Evolutionary conservation across 2,797 vertebrate genomes (phyloP).

Genomic region (Chelidonichthys spinosus): DNA sequence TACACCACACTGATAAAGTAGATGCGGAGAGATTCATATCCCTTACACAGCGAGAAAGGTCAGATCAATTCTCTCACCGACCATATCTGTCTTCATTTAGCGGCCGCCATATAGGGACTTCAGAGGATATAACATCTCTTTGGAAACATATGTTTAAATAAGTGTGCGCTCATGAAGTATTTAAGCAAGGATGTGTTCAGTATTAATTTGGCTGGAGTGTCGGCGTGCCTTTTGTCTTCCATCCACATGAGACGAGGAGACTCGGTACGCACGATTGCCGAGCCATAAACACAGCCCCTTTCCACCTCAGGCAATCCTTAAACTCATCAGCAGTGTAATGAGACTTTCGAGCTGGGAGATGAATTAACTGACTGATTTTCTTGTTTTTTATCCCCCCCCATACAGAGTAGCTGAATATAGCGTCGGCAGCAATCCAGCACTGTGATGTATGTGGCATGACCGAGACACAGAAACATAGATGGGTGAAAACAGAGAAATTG

Average conservation of each 20-base stretch:
- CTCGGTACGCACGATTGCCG: slow-evolving; percentile 62
- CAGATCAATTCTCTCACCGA: slow-evolving; percentile 78
- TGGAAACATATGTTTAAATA: slow-evolving; percentile 72
- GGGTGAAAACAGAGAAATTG: slow-evolving; percentile 27
- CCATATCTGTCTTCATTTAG: slow-evolving; percentile 81
- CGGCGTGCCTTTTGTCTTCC: slow-evolving; percentile 77
- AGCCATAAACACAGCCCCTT: slow-evolving; percentile 75
- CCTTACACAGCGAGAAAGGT: slow-evolving; percentile 75
- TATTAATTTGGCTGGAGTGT: slow-evolving; percentile 69
- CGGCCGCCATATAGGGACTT: slow-evolving; percentile 32
- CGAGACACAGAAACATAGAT: slow-evolving; percentile 28
- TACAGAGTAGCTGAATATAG: slow-evolving; percentile 70
- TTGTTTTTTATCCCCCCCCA: slow-evolving; percentile 54
- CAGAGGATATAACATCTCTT: slow-evolving; percentile 45
- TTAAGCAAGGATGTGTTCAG: slow-evolving; percentile 65
- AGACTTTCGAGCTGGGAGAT: slow-evolving; percentile 84
- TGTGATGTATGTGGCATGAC: slow-evolving; percentile 62
- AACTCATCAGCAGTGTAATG: slow-evolving; percentile 85
- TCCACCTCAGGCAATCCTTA: slow-evolving; percentile 79
- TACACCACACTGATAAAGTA: slow-evolving; percentile 75
- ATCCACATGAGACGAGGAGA: slow-evolving; percentile 70
- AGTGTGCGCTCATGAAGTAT: slow-evolving; percentile 66
- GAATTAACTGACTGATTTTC: slow-evolving; percentile 86
- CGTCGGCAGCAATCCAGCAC: slow-evolving; percentile 42
- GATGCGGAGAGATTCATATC: slow-evolving; percentile 79